Percentiles rank a stretch among this genome's conserved stretches.
phyloP scores from a whole-genome alignment of 2,797 vertebrate genomes.

The Phoxinus dragarum region DNA sequence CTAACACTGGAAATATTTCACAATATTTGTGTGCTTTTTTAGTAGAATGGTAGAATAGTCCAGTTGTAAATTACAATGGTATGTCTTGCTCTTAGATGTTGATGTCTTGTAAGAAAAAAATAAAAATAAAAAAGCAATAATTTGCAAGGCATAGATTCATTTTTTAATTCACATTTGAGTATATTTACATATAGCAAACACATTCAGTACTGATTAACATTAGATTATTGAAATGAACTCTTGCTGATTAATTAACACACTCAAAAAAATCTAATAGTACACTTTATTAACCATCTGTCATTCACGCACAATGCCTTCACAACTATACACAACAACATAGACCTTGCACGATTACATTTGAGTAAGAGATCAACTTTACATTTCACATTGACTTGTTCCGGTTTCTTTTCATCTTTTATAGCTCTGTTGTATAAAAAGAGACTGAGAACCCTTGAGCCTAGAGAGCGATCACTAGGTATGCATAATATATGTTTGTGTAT shows the following conservation, averaged over 20 bases:
- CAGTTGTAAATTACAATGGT: conserved; percentile 32
- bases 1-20: conserved; percentile 53
- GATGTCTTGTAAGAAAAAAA: conserved; percentile 1
- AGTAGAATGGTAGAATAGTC: background rate
- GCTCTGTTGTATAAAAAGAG: background rate
- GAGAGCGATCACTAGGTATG: background rate
- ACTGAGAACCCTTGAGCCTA: background rate
- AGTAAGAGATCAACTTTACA: background rate
- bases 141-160: conserved; percentile 26
- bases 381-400: background rate
- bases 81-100: conserved; percentile 44
- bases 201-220: conserved; percentile 9
- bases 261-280: background rate
- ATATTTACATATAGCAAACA: conserved; percentile 13
- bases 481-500: background rate
- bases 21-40: conserved; percentile 36
- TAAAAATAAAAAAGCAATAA: conserved; percentile 32
- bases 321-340: background rate
- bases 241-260: background rate
- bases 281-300: background rate
- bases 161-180: conserved; percentile 4
- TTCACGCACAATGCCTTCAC: background rate
- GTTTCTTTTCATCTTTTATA: background rate
- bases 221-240: background rate
- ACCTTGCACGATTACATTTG: background rate